phyloP scores from a whole-genome alignment of 1,140 invertebrate genomes.

The Amphibalanus amphitrite region DNA sequence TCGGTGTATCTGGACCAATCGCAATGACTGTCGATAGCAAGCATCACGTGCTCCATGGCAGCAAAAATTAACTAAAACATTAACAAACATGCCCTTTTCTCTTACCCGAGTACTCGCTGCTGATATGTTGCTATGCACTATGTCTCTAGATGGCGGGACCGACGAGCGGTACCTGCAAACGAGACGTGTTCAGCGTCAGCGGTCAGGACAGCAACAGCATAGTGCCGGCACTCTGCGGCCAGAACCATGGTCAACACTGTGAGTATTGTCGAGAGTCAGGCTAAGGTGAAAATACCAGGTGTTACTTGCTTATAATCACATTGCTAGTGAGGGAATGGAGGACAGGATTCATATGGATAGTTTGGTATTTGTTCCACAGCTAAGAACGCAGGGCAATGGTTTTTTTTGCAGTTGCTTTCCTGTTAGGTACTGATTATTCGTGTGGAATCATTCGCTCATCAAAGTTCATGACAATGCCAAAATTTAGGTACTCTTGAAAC shows the following conservation, averaged over 20 bases:
- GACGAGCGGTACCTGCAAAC: slow-evolving; percentile 41
- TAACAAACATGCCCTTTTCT: neutral
- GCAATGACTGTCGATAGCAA: too few relatives aligned
- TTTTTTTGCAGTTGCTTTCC: neutral
- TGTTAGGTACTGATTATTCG: neutral
- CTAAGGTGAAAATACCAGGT: too few relatives aligned
- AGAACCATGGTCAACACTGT: slow-evolving; percentile 56
- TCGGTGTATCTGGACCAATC: too few relatives aligned
- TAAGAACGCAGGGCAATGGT: too few relatives aligned
- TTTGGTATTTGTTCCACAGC: too few relatives aligned
- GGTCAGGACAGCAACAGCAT: slow-evolving; percentile 47
- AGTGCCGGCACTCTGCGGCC: slow-evolving; percentile 50
- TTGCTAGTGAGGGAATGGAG: too few relatives aligned
- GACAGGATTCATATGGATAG: too few relatives aligned
- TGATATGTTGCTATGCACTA: neutral
- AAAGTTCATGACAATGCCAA: neutral
- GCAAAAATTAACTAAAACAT: too few relatives aligned
- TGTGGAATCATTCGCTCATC: neutral
- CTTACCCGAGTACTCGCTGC: too few relatives aligned
- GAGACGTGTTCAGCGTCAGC: slow-evolving; percentile 46
- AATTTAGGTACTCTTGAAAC: neutral
- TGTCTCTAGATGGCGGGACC: slow-evolving; percentile 39
- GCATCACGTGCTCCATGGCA: too few relatives aligned
- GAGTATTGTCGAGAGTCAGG: slow-evolving; percentile 20
- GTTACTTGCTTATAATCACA: too few relatives aligned